phyloP scores from a whole-genome alignment of 2,113 vertebrate genomes.

The Plecturocebus donacophilus region DNA sequence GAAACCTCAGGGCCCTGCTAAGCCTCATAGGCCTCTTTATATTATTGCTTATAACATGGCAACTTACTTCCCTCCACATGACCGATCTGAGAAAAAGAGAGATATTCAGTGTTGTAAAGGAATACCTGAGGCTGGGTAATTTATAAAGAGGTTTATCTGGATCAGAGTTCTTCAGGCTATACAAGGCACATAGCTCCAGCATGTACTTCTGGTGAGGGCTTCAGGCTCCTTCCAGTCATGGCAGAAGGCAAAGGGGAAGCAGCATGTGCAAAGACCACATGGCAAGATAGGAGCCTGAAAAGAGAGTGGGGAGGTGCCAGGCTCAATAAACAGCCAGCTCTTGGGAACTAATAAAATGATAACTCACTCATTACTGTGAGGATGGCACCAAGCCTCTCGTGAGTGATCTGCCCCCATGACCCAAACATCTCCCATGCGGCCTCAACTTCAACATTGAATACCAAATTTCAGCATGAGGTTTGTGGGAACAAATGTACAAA shows the following conservation, averaged over 20 bases:
- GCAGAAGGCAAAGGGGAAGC: background rate
- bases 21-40: background rate
- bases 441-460: background rate
- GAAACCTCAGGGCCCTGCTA: background rate
- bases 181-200: background rate
- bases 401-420: background rate
- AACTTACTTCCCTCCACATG: background rate
- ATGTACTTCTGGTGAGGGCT: background rate
- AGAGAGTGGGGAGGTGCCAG: background rate
- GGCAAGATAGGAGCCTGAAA: slow-evolving; percentile 50
- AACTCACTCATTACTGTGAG: background rate
- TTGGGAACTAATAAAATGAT: background rate
- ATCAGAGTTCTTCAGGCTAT: background rate
- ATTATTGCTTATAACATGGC: background rate
- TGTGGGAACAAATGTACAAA: background rate
- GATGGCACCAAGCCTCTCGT: background rate
- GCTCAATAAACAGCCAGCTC: background rate
- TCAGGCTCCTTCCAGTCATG: background rate
- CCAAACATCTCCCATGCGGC: background rate
- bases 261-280: background rate
- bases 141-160: background rate
- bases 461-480: background rate
- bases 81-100: slow-evolving; percentile 59
- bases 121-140: background rate
- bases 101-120: background rate